Percentiles rank a stretch among this genome's conserved stretches.
Conservation (phyloP, 2,797 vertebrate species). For the Spinus olivaceus region DNA sequence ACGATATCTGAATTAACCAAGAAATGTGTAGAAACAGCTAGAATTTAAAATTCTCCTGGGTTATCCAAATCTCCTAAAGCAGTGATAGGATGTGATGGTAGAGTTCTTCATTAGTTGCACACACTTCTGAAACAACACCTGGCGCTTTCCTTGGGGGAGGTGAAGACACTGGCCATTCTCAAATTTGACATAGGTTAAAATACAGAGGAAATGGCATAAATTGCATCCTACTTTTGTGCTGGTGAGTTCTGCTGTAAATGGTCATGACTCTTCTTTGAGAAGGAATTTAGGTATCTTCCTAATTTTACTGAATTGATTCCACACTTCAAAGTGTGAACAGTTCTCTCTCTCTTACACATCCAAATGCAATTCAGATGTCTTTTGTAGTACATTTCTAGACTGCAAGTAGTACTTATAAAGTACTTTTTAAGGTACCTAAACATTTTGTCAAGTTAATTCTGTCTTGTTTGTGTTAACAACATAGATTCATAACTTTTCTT, state of each 20-base stretch:
- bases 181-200: not conserved
- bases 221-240: not conserved
- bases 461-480: not conserved
- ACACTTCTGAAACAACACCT: not conserved
- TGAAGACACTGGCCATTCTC: not conserved
- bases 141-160: not conserved
- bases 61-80: not conserved
- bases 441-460: not conserved
- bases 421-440: not conserved
- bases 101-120: not conserved
- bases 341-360: not conserved
- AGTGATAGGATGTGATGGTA: no score
- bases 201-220: not conserved
- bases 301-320: not conserved
- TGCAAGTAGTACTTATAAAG: not conserved
- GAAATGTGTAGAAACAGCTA: not conserved
- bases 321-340: not conserved
- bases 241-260: not conserved
- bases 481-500: not conserved
- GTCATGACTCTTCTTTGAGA: not conserved
- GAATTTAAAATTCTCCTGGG: not conserved
- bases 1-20: not conserved
- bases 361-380: not conserved
- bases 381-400: not conserved
- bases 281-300: not conserved